Evolutionary conservation across 1,140 invertebrate genomes (phyloP).

Genomic region (Periplaneta americana): DNA sequence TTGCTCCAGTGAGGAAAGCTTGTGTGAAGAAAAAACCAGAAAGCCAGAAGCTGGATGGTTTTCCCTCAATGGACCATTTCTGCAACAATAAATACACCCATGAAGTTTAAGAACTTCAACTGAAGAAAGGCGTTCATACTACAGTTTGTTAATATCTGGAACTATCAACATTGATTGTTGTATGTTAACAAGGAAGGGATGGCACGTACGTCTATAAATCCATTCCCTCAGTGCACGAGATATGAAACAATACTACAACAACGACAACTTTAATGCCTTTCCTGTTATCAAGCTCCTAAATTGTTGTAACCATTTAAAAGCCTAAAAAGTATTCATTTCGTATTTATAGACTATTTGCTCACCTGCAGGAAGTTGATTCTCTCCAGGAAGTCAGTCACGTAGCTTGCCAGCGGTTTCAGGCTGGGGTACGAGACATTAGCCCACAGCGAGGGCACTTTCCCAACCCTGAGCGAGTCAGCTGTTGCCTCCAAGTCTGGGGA

Average conservation of each 20-base stretch:
- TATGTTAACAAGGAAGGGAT: neutral
- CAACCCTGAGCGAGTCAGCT: slow-evolving; percentile 58
- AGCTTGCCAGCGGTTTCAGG: slow-evolving; percentile 80
- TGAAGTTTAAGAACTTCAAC: neutral
- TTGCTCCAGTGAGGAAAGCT: slow-evolving; percentile 85
- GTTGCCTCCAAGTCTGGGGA: slow-evolving; percentile 73
- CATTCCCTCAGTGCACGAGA: too few species aligned
- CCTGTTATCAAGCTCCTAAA: too few species aligned
- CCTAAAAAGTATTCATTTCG: too few species aligned
- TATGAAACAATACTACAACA: too few species aligned
- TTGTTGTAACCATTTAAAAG: too few species aligned
- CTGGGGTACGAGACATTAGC: slow-evolving; percentile 81
- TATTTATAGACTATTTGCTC: too few species aligned
- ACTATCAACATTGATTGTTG: neutral
- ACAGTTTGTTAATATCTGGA: neutral
- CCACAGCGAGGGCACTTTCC: slow-evolving; percentile 77
- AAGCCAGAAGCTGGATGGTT: slow-evolving; percentile 83
- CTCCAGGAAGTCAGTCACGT: slow-evolving; percentile 78
- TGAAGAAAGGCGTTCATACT: neutral
- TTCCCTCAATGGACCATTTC: slow-evolving; percentile 71
- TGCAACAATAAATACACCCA: slow-evolving; percentile 32
- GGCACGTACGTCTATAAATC: too few species aligned
- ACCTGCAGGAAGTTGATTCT: slow-evolving; percentile 51
- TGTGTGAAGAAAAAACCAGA: slow-evolving; percentile 94
- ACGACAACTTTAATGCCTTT: too few species aligned